These are phyloP conservation scores for Coilia nasus DNA, from an alignment of 2,797 vertebrate genomes.

Conservation along the genomic window DNA sequence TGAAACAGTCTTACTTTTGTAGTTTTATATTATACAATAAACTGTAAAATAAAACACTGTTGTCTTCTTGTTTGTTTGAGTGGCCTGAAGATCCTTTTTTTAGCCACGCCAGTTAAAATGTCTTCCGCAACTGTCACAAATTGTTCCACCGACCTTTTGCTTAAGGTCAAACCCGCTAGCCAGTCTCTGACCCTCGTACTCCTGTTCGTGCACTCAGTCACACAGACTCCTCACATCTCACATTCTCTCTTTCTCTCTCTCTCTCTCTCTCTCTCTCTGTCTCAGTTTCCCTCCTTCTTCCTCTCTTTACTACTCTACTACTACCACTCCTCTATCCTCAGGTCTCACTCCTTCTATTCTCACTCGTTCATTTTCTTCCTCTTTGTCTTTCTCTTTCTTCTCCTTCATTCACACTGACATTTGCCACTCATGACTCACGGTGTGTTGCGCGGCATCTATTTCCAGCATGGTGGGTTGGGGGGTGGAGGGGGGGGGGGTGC, in stretches of 20 bases:
- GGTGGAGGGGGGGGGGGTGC: not conserved
- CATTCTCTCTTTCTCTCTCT: not conserved
- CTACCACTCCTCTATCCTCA: not conserved
- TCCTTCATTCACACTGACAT: conserved; percentile 65
- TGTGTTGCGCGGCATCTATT: conserved; percentile 69
- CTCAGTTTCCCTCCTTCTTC: not conserved
- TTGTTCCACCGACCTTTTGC: not conserved
- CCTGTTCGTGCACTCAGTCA: not conserved
- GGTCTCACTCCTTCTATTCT: conserved; percentile 26
- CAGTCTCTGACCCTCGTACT: not conserved
- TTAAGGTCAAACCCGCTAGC: not conserved
- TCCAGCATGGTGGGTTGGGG: conserved; percentile 66
- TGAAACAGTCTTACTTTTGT: conserved; percentile 99
- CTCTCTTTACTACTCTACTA: not conserved
- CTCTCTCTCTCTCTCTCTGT: not conserved
- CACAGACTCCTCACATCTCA: not conserved
- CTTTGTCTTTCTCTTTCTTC: conserved; percentile 34
- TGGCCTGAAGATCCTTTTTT: not conserved
- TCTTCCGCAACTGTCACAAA: not conserved
- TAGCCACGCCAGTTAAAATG: not conserved
- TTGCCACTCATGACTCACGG: conserved; percentile 68
- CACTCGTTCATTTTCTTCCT: conserved; percentile 31
- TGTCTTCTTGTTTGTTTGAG: conserved; percentile 49
- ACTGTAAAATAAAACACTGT: conserved; percentile 74
- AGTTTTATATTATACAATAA: conserved; percentile 98